Conservation (phyloP, 2,888 invertebrate genomes). For the Orthosia incerta region DNA sequence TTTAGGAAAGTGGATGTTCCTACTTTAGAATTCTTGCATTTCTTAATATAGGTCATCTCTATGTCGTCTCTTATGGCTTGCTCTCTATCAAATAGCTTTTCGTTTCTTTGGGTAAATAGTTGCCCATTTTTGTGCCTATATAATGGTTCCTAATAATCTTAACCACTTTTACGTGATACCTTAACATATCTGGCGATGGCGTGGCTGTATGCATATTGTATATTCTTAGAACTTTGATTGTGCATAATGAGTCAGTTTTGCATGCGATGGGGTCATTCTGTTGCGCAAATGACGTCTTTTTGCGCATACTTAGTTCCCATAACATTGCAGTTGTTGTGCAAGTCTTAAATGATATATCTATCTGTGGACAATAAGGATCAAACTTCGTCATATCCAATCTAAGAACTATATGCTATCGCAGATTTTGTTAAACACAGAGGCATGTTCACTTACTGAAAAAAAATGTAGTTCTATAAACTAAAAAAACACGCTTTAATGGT, state of each 20-base stretch:
- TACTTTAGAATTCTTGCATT: neutral
- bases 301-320: slow-evolving; percentile 29
- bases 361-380: slow-evolving; percentile 6
- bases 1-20: neutral
- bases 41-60: neutral
- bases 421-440: neutral
- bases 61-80: neutral
- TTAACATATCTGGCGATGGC: neutral
- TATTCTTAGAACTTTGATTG: neutral
- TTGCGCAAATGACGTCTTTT: slow-evolving; percentile 33
- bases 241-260: slow-evolving; percentile 11
- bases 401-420: neutral
- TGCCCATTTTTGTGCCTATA: neutral
- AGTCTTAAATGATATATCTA: slow-evolving; percentile 25
- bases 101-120: too few relatives aligned
- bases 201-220: neutral
- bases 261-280: slow-evolving; percentile 2
- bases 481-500: too few relatives aligned
- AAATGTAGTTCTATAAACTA: too few relatives aligned
- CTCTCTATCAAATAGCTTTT: too few relatives aligned
- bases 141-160: neutral
- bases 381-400: neutral
- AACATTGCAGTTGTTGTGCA: slow-evolving; percentile 31
- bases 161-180: neutral
- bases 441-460: too few relatives aligned